Conservation (phyloP, 1,140 invertebrate species). For the Drosophila mayri region DNA sequence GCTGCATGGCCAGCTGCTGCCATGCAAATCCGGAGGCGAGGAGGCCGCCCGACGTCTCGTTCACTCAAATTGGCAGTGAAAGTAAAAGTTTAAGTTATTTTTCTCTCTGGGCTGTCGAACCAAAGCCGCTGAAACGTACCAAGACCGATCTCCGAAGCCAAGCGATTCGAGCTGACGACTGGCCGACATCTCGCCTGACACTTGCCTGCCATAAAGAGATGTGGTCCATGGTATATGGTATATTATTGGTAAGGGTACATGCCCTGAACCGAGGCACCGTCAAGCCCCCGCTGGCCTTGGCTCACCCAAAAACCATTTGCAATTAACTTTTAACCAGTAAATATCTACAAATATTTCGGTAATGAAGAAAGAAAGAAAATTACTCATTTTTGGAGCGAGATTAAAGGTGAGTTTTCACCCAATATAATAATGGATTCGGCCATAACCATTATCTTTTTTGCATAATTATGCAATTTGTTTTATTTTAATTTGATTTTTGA, state of each 20-base stretch:
- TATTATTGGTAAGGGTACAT: slow-evolving; percentile 1
- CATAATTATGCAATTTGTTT: background rate
- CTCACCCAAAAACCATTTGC: slow-evolving; percentile 24
- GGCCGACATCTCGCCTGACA: slow-evolving; percentile 32
- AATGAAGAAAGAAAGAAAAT: slow-evolving; percentile 17
- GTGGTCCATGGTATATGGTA: slow-evolving; percentile 16
- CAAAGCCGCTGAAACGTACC: slow-evolving; percentile 22
- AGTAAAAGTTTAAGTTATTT: slow-evolving; percentile 80
- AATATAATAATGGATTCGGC: background rate
- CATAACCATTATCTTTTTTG: too few relatives aligned
- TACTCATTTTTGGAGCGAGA: background rate
- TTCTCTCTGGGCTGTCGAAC: slow-evolving; percentile 68
- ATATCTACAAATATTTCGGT: slow-evolving; percentile 14
- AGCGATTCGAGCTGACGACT: slow-evolving; percentile 15
- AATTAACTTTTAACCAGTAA: slow-evolving; percentile 32
- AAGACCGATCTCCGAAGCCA: slow-evolving; percentile 16
- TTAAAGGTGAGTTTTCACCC: slow-evolving; percentile 9
- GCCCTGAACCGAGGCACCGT: slow-evolving; percentile 15
- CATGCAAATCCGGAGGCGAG: slow-evolving; percentile 72
- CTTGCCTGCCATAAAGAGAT: slow-evolving; percentile 50
- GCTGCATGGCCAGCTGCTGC: slow-evolving; percentile 3
- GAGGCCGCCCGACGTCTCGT: slow-evolving; percentile 39
- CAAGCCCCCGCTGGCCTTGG: slow-evolving; percentile 13
- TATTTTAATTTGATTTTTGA: background rate
- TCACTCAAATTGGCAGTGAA: slow-evolving; percentile 77